phyloP scores from a whole-genome alignment of 2,797 vertebrate species.

The Apodemus agrarius region DNA sequence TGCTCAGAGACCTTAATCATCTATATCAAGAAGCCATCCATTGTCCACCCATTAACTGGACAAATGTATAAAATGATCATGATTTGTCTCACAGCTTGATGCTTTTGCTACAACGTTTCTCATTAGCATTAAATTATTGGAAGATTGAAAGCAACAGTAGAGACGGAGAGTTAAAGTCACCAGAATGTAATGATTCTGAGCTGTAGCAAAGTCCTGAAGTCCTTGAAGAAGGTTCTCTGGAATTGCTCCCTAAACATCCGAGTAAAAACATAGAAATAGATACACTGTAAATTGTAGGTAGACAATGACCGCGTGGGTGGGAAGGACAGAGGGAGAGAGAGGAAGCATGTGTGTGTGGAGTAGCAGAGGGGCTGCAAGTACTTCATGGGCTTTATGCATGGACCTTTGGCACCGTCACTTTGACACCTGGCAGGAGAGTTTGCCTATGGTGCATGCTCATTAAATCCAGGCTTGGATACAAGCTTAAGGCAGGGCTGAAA shows the following conservation, averaged over 20 bases:
- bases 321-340: neutral
- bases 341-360: neutral
- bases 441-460: neutral
- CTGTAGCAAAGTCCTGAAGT: neutral
- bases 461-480: neutral
- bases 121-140: neutral
- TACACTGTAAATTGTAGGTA: neutral
- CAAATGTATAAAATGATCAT: neutral
- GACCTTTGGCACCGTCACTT: neutral
- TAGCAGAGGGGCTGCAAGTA: neutral
- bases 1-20: neutral
- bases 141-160: neutral
- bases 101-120: neutral
- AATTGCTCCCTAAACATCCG: too few relatives aligned
- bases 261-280: neutral
- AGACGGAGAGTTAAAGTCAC: neutral
- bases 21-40: neutral
- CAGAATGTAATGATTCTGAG: neutral
- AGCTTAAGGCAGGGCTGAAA: neutral
- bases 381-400: neutral
- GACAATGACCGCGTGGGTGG: neutral
- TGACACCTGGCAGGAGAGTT: neutral
- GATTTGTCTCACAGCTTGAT: neutral
- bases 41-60: neutral
- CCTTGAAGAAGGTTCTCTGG: neutral